Evolutionary conservation across 2,797 vertebrate genomes (phyloP), one percentile per base, ranked within the genome.

Genomic region (Brachyalestes nurse): DNA sequence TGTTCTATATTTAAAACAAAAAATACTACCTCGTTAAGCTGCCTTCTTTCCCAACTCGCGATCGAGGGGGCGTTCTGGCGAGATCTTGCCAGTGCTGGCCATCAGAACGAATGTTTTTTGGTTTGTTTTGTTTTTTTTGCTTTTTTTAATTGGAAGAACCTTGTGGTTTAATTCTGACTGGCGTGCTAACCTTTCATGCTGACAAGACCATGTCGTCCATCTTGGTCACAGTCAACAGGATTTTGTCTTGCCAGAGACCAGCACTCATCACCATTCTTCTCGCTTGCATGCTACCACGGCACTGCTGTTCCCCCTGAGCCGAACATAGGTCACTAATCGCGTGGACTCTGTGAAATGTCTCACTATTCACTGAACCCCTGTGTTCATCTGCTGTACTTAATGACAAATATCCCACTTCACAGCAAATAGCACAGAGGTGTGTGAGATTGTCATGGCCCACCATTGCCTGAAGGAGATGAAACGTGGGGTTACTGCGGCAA

Each of bases 131-230:
- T 34, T 34, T 2, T 2, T 2, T 34, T 34, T 34, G 0, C 5
- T 34, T 34, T 34, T 4, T 4, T 34, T 4, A 34, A 75, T 4
- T 34, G 72, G 82, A 25, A 86, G 87, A 91, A 84, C 74, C 71
- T 64, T 55, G 28, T 45, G 49, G 60, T 71, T 75, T 58, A 72
- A 66, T 80, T 62, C 82, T 61, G 73, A 81, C 72, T 19, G 40
- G 34, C 86, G 57, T 62, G 77, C 86, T 91, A 91, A 93, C 77
- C 51, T 58, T 40, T 75, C 16, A 74, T 76, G 91, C 82, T 92
- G 93, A 94, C 93, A 94, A 91, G 83, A 87, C 87, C 88, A 34
- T 34, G 2, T 86, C 57, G 2, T 73, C 77, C 83, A 34, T 89
- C 88, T 65, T 17, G 45, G 60, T 86, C 42, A 4, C 73, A 87